Base-by-base conservation (phyloP, 2,888 invertebrate genomes). In the Drosophila borborema region DNA sequence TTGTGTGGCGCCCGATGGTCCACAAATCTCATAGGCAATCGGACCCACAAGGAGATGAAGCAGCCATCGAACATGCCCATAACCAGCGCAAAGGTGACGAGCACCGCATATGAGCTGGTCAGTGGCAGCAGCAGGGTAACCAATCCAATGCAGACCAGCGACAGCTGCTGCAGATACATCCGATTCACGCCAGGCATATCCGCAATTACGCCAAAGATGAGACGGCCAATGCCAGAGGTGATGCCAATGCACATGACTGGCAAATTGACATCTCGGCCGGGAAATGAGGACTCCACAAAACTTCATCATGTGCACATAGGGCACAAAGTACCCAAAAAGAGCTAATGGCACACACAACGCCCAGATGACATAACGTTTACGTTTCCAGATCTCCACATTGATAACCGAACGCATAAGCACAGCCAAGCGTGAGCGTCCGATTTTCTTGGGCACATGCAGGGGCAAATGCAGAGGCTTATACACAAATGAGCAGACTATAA, bases 1-100 rank as follows among this genome's bases (percentile, higher is more conserved):
- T 92, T 98, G 98, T 0, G 98, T 96, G 0, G 98, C 98, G 34
- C 96, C 96, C 60, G 94, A 93, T 3, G 92, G 91, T 4, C 98
- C 98, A 81, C 98, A 97, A 68, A 98, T 94, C 91, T 98, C 97
- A 91, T 97, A 97, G 2, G 98, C 98, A 80, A 98, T 97, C 0
- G 98, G 98, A 0, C 98, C 98, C 58, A 94, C 53, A 99, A 94
- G 8, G 98, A 96, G 82, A 99, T 97, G 92, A 98, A 98, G 81
- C 98, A 98, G 54, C 98, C 98, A 91, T 99, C 98, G 89, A 97
- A 98, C 18, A 98, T 91, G 2, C 98, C 98, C 96, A 98, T 97
- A 4, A 95, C 94, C 62, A 98, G 93, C n/a, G 96, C 94, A 60
- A 98, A 95, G 2, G 94, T 93, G 16, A 98, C 94, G 20, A 98